Evolutionary conservation across 2,888 invertebrate genomes (phyloP).

Genomic region (Willowsia nigromaculata): DNA sequence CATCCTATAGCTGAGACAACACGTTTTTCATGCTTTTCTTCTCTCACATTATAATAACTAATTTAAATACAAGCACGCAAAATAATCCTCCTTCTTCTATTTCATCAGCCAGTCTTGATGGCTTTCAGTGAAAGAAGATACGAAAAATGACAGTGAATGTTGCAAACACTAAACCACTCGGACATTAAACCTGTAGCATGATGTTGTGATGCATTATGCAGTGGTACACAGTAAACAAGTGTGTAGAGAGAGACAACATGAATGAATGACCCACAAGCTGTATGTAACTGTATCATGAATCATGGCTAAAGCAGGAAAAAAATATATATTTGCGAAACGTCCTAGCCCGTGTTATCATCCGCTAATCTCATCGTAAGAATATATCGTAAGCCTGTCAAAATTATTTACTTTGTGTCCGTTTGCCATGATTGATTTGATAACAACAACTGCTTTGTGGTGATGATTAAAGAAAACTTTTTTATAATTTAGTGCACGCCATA

Average conservation of each 20-base stretch:
- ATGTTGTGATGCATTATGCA: not conserved
- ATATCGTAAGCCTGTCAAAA: not conserved
- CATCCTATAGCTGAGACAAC: too few species aligned
- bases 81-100: slow-evolving; percentile 19
- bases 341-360: not conserved
- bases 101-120: slow-evolving; percentile 42
- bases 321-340: slow-evolving; percentile 14
- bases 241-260: not conserved
- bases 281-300: slow-evolving; percentile 60
- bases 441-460: not conserved
- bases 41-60: not conserved
- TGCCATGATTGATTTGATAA: not conserved
- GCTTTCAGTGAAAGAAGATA: slow-evolving; percentile 23
- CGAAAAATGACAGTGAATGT: slow-evolving; percentile 40
- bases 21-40: slow-evolving; percentile 55
- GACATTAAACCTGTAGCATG: not conserved
- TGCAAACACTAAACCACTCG: not conserved
- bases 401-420: not conserved
- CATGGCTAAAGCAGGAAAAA: not conserved
- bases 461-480: slow-evolving; percentile 22
- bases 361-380: not conserved
- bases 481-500: not conserved
- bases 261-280: slow-evolving; percentile 66
- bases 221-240: not conserved
- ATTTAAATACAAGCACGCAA: slow-evolving; percentile 14